These are phyloP conservation scores for Peromyscus californicus DNA, from an alignment of 2,113 vertebrate genomes.

Conservation along the genomic window DNA sequence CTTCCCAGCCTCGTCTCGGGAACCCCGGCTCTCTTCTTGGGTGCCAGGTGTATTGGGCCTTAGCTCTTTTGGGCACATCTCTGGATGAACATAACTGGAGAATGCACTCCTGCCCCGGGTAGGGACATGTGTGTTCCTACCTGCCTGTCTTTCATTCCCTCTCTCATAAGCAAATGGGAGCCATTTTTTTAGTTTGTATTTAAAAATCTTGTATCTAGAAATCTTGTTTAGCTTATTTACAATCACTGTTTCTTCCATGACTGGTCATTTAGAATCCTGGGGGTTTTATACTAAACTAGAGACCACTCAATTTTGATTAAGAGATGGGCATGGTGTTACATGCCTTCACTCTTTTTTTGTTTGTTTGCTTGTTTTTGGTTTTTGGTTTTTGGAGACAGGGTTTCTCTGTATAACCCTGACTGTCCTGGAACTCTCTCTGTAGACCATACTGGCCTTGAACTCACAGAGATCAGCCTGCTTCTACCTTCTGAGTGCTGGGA, in stretches of 20 bases:
- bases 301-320: neutral
- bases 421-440: too few relatives aligned
- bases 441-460: too few relatives aligned
- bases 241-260: neutral
- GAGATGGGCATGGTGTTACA: neutral
- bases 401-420: too few relatives aligned
- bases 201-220: neutral
- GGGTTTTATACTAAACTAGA: neutral
- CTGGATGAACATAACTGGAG: too few relatives aligned
- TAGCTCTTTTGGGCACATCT: neutral
- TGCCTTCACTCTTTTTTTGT: neutral
- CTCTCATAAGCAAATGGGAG: neutral
- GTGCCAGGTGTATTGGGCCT: neutral
- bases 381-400: neutral
- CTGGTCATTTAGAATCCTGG: neutral
- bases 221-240: neutral
- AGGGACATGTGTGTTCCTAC: neutral
- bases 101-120: neutral
- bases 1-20: neutral
- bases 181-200: constrained; percentile 6
- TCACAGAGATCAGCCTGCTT: too few relatives aligned
- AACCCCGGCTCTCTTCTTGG: neutral
- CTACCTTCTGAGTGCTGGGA: too few relatives aligned
- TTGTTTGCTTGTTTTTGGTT: too few relatives aligned
- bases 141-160: neutral